These are phyloP conservation scores for Microctenopoma steveboyesi DNA, from an alignment of 2,797 vertebrate species.

Conservation along the genomic window DNA sequence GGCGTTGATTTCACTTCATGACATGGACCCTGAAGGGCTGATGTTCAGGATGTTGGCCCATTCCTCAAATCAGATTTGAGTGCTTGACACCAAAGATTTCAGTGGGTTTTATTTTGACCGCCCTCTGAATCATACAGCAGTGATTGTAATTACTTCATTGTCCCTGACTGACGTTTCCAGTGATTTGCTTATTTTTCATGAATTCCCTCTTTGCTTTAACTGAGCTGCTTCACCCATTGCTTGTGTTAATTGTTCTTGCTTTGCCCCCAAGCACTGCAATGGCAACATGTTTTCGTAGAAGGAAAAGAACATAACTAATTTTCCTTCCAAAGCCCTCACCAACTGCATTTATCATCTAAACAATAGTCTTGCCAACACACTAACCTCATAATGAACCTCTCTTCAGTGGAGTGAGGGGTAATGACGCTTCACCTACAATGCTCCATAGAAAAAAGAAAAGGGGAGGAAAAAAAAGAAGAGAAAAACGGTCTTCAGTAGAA, in stretches of 20 bases:
- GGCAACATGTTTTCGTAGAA: constrained; percentile 89
- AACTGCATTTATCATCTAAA: constrained; percentile 98
- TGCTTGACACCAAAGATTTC: constrained; percentile 60
- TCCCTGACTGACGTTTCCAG: constrained; percentile 78
- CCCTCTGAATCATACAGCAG: constrained; percentile 67
- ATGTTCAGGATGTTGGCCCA: constrained; percentile 66
- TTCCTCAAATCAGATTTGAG: constrained; percentile 66
- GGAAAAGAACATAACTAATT: constrained; percentile 86
- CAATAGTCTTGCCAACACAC: constrained; percentile 98
- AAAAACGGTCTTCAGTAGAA: constrained; percentile 70
- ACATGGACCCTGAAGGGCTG: constrained; percentile 52
- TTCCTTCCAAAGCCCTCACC: constrained; percentile 85
- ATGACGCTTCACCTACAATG: constrained; percentile 98
- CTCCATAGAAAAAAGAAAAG: constrained; percentile 64
- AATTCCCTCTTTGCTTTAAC: constrained; percentile 75
- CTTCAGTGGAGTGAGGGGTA: constrained; percentile 98
- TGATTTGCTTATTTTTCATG: constrained; percentile 84
- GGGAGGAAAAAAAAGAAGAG: constrained; percentile 42
- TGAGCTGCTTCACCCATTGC: constrained; percentile 69
- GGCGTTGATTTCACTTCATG: constrained; percentile 63
- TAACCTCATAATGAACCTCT: constrained; percentile 98
- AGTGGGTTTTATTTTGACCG: constrained; percentile 58
- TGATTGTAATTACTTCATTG: constrained; percentile 76
- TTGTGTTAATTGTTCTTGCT: constrained; percentile 80
- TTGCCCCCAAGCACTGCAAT: constrained; percentile 76